Percentiles rank a stretch among this genome's conserved stretches.
Evolutionary conservation across 2,113 vertebrate genomes (phyloP).

Genomic region (Delphinus delphis): DNA sequence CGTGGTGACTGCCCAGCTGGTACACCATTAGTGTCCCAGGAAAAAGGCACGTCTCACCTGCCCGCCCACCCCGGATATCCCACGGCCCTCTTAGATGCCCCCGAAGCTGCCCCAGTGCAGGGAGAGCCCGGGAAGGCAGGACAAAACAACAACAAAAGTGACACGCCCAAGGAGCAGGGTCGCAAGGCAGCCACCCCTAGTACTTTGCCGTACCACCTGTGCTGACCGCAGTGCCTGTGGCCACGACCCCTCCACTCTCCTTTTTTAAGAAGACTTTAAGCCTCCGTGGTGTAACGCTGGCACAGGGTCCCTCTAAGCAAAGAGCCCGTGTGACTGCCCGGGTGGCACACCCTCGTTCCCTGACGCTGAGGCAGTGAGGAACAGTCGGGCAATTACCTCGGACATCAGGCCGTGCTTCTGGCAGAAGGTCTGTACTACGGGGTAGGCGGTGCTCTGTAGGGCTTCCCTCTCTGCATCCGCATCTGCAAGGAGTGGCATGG

Average conservation of each 20-base stretch:
- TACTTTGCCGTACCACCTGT: not conserved
- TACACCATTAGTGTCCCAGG: too few relatives aligned
- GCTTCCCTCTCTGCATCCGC: constrained; percentile 87
- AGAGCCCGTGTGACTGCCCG: accelerated
- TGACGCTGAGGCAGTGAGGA: not conserved
- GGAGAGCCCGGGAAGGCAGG: not conserved
- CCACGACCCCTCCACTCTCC: not conserved
- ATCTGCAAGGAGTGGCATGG: constrained; percentile 74
- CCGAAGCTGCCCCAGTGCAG: not conserved
- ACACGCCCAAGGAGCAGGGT: too few relatives aligned
- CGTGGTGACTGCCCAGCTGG: accelerated
- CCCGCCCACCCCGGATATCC: too few relatives aligned
- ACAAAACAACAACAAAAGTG: not conserved
- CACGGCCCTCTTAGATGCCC: not conserved
- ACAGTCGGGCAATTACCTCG: constrained; percentile 81
- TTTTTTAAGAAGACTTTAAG: not conserved
- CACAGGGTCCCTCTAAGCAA: not conserved
- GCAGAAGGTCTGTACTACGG: constrained; percentile 87
- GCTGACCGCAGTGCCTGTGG: accelerated
- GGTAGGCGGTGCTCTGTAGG: constrained; percentile 84
- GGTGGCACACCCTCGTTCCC: not conserved
- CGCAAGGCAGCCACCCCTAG: not conserved
- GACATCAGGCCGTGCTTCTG: constrained; percentile 85
- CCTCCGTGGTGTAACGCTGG: too few relatives aligned
- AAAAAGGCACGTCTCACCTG: not conserved